Evolutionary conservation across 2,888 invertebrate genomes (phyloP), one percentile per base, ranked within the genome.

Genomic region (Dilophus febrilis): DNA sequence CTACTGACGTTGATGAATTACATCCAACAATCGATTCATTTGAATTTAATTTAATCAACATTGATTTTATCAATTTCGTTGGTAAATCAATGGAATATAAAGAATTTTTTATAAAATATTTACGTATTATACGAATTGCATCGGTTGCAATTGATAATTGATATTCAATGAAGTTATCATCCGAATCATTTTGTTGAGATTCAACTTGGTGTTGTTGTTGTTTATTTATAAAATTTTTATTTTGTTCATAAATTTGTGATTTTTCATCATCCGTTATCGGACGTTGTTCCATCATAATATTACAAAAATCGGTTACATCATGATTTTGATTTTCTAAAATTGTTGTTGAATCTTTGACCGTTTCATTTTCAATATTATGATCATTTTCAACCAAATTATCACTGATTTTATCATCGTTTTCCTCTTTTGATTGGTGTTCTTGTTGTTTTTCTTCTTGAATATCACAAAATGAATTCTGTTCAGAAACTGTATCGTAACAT

Each of bases 201-300:
- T 38, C 22, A 12, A 10, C 19, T 49, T 4, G 35, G 17, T 27
- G 40, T 38, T 33, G 22, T 46, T 46, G 35, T 44, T 35, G 40
- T 45, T 41, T 45, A 37, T 41, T 53, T 40, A 57, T 56, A 44
- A 53, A 60, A 6, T 19, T 27, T 18, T 34, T 35, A 36, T 56
- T 58, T 48, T 61, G 57, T 3, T 57, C 61, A 45, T 56, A 59
- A 8, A 61, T 56, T 47, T 56, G 53, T 42, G 57, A 58, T 39
- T 63, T 62, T 39, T 63, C 63, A 42, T 63, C 62, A 42, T 63
- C 62, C 11, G 63, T 63, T 4, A 62, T 47, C 2, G 61, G 34
- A 22, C 22, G 22, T 22, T 22, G 22, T 22, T 22, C 22, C 22
- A 22, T 22, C 4, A 6, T 22, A 22, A 6, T 22, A 22, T 22